Conservation (phyloP, 2,113 vertebrate genomes). For the Formicarius rufipectus region DNA sequence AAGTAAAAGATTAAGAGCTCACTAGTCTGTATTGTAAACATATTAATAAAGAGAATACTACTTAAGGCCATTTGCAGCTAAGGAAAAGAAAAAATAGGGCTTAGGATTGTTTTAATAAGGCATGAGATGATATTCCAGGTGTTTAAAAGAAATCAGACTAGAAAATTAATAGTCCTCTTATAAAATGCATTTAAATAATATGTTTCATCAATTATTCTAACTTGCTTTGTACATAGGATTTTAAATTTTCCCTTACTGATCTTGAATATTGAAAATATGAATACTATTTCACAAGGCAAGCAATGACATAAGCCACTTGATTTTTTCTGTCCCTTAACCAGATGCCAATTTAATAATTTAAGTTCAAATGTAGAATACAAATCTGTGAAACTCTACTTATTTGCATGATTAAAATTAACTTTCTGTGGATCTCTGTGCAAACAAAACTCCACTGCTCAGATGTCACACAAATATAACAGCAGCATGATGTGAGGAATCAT, state of each 20-base stretch:
- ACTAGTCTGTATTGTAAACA: background rate
- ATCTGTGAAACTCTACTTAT: background rate
- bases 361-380: background rate
- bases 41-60: background rate
- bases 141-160: background rate
- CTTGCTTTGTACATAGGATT: background rate
- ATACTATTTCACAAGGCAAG: background rate
- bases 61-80: background rate
- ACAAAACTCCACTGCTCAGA: background rate
- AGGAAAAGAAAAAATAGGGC: background rate
- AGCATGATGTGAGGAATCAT: background rate
- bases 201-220: background rate
- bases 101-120: background rate
- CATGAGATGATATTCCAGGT: background rate
- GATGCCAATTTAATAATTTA: background rate
- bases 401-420: background rate
- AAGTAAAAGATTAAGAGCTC: background rate
- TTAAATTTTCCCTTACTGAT: background rate
- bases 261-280: background rate
- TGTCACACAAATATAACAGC: background rate
- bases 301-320: background rate
- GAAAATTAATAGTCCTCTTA: background rate
- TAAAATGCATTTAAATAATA: background rate
- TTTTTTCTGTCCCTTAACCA: background rate
- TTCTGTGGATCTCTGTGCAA: background rate